Conservation (phyloP, 2,113 vertebrate species). For the Oriolus oriolus region DNA sequence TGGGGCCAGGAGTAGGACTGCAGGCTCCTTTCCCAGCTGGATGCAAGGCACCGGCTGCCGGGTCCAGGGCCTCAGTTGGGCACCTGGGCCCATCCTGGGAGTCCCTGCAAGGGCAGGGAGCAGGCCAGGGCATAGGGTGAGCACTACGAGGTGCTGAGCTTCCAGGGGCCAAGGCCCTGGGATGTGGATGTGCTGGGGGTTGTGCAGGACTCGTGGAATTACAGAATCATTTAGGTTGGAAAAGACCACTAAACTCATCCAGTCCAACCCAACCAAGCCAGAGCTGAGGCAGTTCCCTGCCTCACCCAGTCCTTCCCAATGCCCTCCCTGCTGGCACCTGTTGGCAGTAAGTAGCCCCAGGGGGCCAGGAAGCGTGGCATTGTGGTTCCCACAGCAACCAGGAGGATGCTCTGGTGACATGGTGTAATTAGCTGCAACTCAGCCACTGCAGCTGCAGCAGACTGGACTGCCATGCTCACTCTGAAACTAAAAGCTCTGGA, state of each 20-base stretch:
- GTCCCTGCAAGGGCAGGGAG: fast-evolving
- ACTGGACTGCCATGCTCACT: neutral
- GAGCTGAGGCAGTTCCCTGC: neutral
- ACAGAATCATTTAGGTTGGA: neutral
- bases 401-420: neutral
- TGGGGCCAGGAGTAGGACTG: neutral
- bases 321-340: neutral
- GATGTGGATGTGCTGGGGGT: neutral
- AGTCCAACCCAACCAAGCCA: neutral
- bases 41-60: fast-evolving
- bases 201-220: neutral
- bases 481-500: neutral
- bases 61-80: neutral
- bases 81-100: neutral
- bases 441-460: neutral
- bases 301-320: neutral
- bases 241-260: neutral
- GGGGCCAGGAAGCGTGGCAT: fast-evolving
- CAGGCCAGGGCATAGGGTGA: fast-evolving
- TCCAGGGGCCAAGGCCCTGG: neutral
- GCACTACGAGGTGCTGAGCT: fast-evolving
- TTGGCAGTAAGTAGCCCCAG: neutral
- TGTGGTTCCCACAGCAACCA: neutral
- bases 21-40: neutral
- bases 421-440: neutral